These are phyloP conservation scores for Oenanthe oenanthe DNA, from an alignment of 2,113 vertebrate genomes.

Conservation along the genomic window DNA sequence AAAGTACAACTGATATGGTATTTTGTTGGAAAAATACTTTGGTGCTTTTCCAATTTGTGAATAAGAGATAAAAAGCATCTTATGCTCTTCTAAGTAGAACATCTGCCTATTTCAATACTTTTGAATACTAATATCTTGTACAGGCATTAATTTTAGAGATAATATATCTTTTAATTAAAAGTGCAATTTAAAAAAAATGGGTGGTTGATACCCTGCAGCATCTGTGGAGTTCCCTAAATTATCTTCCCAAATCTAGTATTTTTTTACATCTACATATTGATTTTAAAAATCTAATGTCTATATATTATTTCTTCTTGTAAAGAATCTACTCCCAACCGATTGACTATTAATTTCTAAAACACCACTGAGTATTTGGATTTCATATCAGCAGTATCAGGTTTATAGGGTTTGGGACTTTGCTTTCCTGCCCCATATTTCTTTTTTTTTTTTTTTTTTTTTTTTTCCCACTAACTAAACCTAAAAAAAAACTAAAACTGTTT, in stretches of 20 bases:
- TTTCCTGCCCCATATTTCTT: not conserved
- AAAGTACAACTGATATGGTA: not conserved
- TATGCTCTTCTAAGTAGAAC: not conserved
- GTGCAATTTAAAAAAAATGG: not conserved
- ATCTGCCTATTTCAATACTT: not conserved
- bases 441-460: not conserved
- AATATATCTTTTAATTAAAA: slow-evolving; percentile 29
- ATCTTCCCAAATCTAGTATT: not conserved
- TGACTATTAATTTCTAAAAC: not conserved
- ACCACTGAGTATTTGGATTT: not conserved
- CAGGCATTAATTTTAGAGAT: slow-evolving; percentile 13
- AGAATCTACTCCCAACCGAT: not conserved
- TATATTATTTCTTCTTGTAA: not conserved
- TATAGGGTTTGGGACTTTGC: not conserved
- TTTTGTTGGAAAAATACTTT: not conserved
- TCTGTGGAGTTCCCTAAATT: not conserved
- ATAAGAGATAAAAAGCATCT: not conserved
- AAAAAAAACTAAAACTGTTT: not conserved
- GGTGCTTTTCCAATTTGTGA: not conserved
- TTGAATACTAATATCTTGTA: not conserved
- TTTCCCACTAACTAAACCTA: not conserved
- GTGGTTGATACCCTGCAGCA: not conserved
- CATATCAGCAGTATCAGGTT: not conserved
- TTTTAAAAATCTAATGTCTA: not conserved
- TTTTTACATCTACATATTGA: not conserved